Percentiles rank a stretch among this genome's conserved stretches.
phyloP scores from a whole-genome alignment of 2,113 vertebrate species.

The Trogon melanurus region DNA sequence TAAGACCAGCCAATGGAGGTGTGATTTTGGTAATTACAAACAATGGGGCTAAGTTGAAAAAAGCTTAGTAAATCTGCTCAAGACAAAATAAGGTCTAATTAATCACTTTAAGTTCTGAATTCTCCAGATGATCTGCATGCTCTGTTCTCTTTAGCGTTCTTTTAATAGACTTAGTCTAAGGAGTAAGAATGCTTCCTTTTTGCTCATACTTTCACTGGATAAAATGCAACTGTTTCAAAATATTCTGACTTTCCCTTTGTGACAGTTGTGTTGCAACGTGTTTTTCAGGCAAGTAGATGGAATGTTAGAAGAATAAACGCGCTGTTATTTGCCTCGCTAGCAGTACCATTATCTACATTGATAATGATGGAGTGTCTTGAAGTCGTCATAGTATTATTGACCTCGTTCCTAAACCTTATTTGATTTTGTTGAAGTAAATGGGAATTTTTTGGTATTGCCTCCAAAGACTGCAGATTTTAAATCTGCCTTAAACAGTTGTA shows the following conservation, averaged over 20 bases:
- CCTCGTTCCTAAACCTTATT: neutral
- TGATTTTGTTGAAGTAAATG: neutral
- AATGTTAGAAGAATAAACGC: slow-evolving; percentile 58
- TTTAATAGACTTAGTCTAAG: slow-evolving; percentile 60
- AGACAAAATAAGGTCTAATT: slow-evolving; percentile 83
- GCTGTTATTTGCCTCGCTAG: neutral
- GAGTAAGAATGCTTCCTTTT: slow-evolving; percentile 32
- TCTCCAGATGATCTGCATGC: slow-evolving; percentile 73
- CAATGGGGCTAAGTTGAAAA: slow-evolving; percentile 77
- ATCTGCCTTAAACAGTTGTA: neutral
- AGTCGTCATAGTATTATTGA: neutral
- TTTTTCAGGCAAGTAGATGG: slow-evolving; percentile 38
- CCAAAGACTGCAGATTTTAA: neutral
- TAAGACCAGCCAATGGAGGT: slow-evolving; percentile 75
- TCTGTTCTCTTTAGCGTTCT: slow-evolving; percentile 56
- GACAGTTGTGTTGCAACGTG: neutral
- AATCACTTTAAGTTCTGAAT: slow-evolving; percentile 81
- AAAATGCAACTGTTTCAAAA: slow-evolving; percentile 47
- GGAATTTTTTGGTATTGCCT: neutral
- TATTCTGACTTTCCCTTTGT: slow-evolving; percentile 22
- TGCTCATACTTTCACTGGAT: slow-evolving; percentile 15
- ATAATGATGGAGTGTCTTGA: neutral
- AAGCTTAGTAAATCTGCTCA: slow-evolving; percentile 76
- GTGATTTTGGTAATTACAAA: slow-evolving; percentile 80
- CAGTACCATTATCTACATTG: neutral